Conservation (phyloP, 2,888 invertebrate genomes). For the Macrophya annulata region DNA sequence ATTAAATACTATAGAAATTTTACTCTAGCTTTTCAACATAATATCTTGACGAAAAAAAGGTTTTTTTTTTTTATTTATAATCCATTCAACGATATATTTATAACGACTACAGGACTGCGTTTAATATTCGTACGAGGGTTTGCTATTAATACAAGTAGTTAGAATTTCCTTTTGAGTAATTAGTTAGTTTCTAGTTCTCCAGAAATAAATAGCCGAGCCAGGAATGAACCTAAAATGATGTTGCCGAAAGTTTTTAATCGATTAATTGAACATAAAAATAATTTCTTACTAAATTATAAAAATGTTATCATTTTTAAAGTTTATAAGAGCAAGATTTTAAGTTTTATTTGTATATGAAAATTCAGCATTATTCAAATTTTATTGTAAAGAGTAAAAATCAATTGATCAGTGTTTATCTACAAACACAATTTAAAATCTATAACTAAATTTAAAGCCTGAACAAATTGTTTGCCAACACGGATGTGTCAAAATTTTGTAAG, state of each 20-base stretch:
- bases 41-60: background rate
- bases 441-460: background rate
- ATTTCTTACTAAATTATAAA: background rate
- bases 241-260: conserved; percentile 39
- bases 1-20: conserved; percentile 3
- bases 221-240: conserved; percentile 34
- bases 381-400: background rate
- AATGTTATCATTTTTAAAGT: background rate
- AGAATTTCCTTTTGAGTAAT: background rate
- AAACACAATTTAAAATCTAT: background rate
- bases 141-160: background rate
- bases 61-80: background rate
- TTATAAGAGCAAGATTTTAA: background rate
- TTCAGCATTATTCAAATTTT: background rate
- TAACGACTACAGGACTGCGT: background rate
- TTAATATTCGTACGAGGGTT: background rate
- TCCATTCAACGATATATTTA: background rate
- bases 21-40: background rate
- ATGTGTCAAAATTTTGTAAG: conserved; percentile 47
- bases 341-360: background rate
- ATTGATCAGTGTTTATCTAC: background rate
- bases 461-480: conserved; percentile 21
- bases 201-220: conserved; percentile 42
- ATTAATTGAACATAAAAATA: conserved; percentile 18
- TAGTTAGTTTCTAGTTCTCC: conserved; percentile 17